Percentiles rank a stretch among this genome's conserved stretches.
These are phyloP conservation scores for Athalia rosae DNA, from an alignment of 2,888 invertebrate genomes.

Conservation along the genomic window DNA sequence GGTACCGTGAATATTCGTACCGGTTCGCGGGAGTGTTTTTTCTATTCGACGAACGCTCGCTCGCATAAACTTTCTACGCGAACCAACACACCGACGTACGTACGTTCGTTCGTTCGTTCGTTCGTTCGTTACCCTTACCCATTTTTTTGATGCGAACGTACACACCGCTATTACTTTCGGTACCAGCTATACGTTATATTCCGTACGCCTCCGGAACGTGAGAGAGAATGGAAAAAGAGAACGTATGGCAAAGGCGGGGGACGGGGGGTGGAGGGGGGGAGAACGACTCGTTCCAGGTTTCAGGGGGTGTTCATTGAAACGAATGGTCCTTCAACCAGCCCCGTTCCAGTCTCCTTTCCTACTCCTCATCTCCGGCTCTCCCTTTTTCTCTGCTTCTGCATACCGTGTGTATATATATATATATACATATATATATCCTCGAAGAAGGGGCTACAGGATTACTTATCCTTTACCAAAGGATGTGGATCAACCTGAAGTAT, in stretches of 20 bases:
- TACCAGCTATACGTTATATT: neutral
- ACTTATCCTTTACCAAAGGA: slow-evolving; percentile 64
- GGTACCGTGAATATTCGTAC: slow-evolving; percentile 40
- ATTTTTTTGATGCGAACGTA: slow-evolving; percentile 3
- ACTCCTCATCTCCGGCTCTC: slow-evolving; percentile 47
- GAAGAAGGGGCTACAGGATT: slow-evolving; percentile 56
- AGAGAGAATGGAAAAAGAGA: neutral
- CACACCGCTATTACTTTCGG: neutral
- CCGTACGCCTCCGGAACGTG: slow-evolving; percentile 10
- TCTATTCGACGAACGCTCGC: slow-evolving; percentile 35
- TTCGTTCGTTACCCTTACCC: neutral
- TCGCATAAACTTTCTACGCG: slow-evolving; percentile 31
- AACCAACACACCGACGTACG: neutral
- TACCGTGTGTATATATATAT: slow-evolving; percentile 16
- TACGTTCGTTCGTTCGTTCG: neutral
- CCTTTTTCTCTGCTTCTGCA: slow-evolving; percentile 44
- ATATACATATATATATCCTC: slow-evolving; percentile 18
- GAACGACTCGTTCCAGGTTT: slow-evolving; percentile 9
- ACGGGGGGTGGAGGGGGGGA: neutral
- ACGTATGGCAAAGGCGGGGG: neutral
- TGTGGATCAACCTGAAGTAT: slow-evolving; percentile 64
- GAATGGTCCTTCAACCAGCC: slow-evolving; percentile 52
- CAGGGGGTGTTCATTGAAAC: slow-evolving; percentile 41
- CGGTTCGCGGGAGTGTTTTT: slow-evolving; percentile 23
- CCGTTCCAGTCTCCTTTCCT: slow-evolving; percentile 51